Evolutionary conservation across 2,113 vertebrate genomes (phyloP).

Genomic region (Macroglossus sobrinus): DNA sequence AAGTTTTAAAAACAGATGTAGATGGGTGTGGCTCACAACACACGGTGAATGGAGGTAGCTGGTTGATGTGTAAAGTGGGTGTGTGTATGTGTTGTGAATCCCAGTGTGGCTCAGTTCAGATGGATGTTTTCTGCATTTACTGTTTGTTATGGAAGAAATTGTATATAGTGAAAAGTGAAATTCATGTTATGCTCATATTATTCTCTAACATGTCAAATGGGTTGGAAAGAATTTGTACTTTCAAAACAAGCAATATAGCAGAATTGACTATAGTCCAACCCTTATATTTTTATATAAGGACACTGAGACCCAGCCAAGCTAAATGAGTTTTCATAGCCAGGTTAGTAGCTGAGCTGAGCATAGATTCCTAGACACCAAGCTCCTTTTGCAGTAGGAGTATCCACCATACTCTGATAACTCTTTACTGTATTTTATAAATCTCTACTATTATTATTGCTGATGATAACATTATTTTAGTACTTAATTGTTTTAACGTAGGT

Average conservation of each 20-base stretch:
- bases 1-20: not conserved
- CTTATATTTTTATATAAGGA: not conserved
- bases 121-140: not conserved
- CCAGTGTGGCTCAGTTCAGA: not conserved
- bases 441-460: not conserved
- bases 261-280: not conserved
- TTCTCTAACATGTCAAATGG: not conserved
- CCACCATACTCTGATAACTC: not conserved
- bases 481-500: not conserved
- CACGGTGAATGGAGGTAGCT: not conserved
- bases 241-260: not conserved
- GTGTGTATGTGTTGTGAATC: rapidly evolving
- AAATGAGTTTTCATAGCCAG: not conserved
- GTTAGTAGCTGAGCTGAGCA: not conserved
- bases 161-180: not conserved
- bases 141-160: not conserved
- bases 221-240: not conserved
- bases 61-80: not conserved
- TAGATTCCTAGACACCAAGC: not conserved
- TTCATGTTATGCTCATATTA: not conserved
- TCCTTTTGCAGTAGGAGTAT: not conserved
- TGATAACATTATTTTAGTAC: constrained; percentile 1
- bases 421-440: not conserved
- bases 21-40: not conserved
- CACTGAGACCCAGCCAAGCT: not conserved